Percentiles rank a stretch among this genome's conserved stretches.
phyloP scores from a whole-genome alignment of 1,140 invertebrate genomes.

The Temnothorax curvispinosus region DNA sequence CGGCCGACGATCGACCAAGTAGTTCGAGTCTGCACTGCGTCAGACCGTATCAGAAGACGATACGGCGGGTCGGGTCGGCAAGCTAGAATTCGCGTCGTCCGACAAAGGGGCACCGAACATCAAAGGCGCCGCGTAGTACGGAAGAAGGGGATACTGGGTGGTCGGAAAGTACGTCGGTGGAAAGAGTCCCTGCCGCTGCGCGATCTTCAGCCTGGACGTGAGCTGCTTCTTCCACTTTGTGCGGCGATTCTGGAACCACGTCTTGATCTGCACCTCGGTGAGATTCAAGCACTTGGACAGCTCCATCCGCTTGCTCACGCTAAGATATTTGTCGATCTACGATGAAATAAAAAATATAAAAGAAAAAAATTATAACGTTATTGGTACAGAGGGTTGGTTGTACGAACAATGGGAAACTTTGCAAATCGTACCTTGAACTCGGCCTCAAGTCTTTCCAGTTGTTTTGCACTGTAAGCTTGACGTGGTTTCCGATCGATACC shows the following conservation, averaged over 20 bases:
- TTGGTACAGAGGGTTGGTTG: neutral
- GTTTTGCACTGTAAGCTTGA: slow-evolving; percentile 97
- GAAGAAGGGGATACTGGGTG: slow-evolving; percentile 88
- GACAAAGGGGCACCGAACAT: slow-evolving; percentile 66
- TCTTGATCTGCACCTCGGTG: slow-evolving; percentile 98
- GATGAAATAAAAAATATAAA: neutral
- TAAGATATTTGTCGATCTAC: slow-evolving; percentile 96
- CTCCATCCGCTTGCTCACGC: slow-evolving; percentile 97
- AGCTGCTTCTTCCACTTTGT: slow-evolving; percentile 99
- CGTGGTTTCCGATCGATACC: slow-evolving; percentile 96
- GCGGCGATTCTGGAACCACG: slow-evolving; percentile 98
- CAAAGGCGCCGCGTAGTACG: slow-evolving; percentile 83
- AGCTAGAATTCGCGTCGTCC: slow-evolving; percentile 62
- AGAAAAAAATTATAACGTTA: neutral
- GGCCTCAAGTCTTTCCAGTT: slow-evolving; percentile 94
- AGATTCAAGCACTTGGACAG: slow-evolving; percentile 94
- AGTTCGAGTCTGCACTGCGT: slow-evolving; percentile 45
- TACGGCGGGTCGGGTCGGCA: slow-evolving; percentile 58
- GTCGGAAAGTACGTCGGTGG: slow-evolving; percentile 89
- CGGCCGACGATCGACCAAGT: slow-evolving; percentile 56
- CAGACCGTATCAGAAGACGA: slow-evolving; percentile 66
- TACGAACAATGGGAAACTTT: neutral
- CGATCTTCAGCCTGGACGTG: slow-evolving; percentile 94
- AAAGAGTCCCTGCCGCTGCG: slow-evolving; percentile 93
- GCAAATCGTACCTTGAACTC: slow-evolving; percentile 92